Conservation (phyloP, 1,140 invertebrate species). For the Phymorhynchus buccinoides region DNA sequence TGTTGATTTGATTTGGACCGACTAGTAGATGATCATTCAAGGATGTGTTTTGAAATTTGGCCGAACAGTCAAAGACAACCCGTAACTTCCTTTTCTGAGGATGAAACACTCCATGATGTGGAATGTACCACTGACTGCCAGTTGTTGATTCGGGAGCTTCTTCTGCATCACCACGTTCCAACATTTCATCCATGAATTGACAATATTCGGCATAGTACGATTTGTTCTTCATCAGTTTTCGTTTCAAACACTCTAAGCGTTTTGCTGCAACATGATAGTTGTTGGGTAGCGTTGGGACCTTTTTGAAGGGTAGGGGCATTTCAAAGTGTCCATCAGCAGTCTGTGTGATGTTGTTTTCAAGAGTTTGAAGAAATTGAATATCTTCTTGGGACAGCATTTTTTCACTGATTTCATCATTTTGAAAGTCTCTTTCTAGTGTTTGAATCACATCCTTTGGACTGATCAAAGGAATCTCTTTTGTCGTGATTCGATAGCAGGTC, state of each 20-base stretch:
- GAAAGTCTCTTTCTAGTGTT: background rate
- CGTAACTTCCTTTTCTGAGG: constrained; percentile 48
- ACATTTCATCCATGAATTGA: too few species aligned
- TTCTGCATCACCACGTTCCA: background rate
- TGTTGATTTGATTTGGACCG: constrained; percentile 57
- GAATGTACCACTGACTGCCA: constrained; percentile 46
- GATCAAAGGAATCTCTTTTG: background rate
- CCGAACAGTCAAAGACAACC: constrained; percentile 50
- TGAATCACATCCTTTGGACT: background rate
- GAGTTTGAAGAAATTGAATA: background rate
- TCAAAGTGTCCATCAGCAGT: background rate
- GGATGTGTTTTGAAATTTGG: constrained; percentile 38
- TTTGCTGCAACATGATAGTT: background rate
- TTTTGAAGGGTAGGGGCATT: constrained; percentile 23
- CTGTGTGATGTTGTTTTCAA: background rate
- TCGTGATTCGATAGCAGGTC: background rate
- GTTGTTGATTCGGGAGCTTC: background rate
- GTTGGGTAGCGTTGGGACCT: background rate
- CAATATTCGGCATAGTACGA: background rate
- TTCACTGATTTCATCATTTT: background rate
- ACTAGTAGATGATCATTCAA: constrained; percentile 57
- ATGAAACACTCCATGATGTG: constrained; percentile 46
- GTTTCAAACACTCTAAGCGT: background rate
- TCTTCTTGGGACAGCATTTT: constrained; percentile 10
- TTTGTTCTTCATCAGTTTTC: background rate